phyloP scores from a whole-genome alignment of 2,113 vertebrate species.

The Pagrus major region DNA sequence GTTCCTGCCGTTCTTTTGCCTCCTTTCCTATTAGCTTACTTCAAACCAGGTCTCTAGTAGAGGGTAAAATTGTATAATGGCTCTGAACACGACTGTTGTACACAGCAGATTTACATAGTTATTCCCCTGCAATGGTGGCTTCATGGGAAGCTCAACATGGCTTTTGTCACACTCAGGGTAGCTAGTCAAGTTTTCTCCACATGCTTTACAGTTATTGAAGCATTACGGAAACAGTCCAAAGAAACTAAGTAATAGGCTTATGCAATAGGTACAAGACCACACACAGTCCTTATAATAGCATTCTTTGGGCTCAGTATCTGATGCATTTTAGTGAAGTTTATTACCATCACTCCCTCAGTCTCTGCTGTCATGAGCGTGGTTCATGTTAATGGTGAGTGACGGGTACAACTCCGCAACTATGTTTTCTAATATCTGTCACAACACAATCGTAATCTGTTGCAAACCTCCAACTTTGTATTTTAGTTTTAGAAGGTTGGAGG shows the following conservation, averaged over 20 bases:
- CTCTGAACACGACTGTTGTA: background rate
- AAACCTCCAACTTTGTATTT: too few relatives aligned
- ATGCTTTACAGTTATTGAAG: background rate
- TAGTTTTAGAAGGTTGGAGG: too few relatives aligned
- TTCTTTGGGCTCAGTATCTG: background rate
- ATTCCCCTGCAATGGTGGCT: background rate
- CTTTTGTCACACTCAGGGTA: background rate
- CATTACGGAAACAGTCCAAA: background rate
- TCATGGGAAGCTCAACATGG: slow-evolving; percentile 2
- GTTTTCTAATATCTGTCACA: background rate
- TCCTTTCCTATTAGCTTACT: slow-evolving; percentile 7
- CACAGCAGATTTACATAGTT: background rate
- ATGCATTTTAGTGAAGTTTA: background rate
- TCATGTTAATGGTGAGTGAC: background rate
- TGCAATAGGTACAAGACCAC: background rate
- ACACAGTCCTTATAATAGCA: background rate
- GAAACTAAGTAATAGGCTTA: background rate
- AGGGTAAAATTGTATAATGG: background rate
- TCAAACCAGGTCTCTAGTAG: background rate
- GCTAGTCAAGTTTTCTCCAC: background rate
- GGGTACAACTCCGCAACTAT: background rate
- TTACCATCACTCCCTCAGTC: background rate
- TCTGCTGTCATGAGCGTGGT: background rate
- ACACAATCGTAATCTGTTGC: background rate
- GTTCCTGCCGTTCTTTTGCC: slow-evolving; percentile 11